Evolutionary conservation across 2,113 vertebrate genomes (phyloP).

Genomic region (Diphyllodes magnificus): DNA sequence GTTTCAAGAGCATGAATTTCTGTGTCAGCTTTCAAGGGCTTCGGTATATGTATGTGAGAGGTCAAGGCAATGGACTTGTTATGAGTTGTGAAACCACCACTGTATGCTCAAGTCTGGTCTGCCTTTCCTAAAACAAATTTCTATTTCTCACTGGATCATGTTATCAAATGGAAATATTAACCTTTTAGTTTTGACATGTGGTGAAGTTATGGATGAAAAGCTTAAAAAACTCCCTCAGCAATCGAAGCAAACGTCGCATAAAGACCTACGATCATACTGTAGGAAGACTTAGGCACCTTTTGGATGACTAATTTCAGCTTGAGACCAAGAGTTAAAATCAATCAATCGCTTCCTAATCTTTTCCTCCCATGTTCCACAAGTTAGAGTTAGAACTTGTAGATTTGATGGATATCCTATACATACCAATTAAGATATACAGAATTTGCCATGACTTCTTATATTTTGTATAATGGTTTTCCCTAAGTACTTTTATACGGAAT

Average conservation of each 20-base stretch:
- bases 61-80: background rate
- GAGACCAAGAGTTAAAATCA: background rate
- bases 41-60: background rate
- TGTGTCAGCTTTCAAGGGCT: background rate
- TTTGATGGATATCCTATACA: background rate
- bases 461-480: background rate
- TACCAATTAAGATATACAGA: background rate
- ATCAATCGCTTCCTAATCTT: rapidly evolving
- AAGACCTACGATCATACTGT: background rate
- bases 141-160: background rate
- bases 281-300: background rate
- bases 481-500: background rate
- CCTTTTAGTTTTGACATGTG: background rate
- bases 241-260: background rate
- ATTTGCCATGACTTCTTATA: background rate
- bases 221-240: background rate
- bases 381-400: background rate
- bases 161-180: background rate
- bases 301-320: background rate
- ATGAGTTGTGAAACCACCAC: background rate
- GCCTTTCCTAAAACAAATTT: background rate
- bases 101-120: background rate
- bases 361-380: background rate
- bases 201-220: background rate
- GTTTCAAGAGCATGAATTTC: background rate